These are phyloP conservation scores for Megaleporinus macrocephalus DNA, from an alignment of 2,113 vertebrate species.

Conservation along the genomic window DNA sequence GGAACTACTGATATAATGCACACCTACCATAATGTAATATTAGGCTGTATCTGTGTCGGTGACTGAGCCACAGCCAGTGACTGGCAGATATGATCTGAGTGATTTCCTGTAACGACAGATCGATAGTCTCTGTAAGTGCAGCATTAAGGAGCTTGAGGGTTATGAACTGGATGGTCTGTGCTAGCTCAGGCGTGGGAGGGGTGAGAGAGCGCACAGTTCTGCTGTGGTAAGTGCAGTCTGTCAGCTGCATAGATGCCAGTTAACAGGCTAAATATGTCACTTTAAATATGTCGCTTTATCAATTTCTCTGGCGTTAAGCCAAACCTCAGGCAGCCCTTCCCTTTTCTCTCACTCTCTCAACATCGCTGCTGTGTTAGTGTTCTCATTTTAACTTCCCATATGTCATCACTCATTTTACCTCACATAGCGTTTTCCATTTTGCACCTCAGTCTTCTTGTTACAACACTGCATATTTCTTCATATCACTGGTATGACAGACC, in stretches of 20 bases:
- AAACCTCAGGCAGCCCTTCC: not conserved
- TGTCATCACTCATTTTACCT: not conserved
- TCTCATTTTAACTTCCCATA: not conserved
- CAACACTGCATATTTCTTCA: not conserved
- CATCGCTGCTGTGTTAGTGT: not conserved
- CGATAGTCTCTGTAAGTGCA: not conserved
- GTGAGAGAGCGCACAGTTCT: not conserved
- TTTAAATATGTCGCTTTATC: no score
- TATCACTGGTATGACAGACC: not conserved
- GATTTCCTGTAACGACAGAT: not conserved
- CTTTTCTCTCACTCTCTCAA: not conserved
- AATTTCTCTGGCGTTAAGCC: not conserved
- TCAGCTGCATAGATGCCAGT: not conserved
- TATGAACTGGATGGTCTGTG: not conserved
- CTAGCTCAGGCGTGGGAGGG: not conserved
- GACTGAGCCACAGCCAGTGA: not conserved
- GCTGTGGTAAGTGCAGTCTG: not conserved
- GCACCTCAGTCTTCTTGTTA: not conserved
- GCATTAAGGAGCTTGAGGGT: not conserved
- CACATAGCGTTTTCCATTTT: not conserved
- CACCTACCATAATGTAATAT: no score
- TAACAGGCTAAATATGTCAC: not conserved
- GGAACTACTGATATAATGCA: no score
- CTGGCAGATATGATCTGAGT: not conserved
- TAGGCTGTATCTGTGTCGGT: no score